Evolutionary conservation across 2,797 vertebrate species (phyloP).

Genomic region (Xenentodon cancila): DNA sequence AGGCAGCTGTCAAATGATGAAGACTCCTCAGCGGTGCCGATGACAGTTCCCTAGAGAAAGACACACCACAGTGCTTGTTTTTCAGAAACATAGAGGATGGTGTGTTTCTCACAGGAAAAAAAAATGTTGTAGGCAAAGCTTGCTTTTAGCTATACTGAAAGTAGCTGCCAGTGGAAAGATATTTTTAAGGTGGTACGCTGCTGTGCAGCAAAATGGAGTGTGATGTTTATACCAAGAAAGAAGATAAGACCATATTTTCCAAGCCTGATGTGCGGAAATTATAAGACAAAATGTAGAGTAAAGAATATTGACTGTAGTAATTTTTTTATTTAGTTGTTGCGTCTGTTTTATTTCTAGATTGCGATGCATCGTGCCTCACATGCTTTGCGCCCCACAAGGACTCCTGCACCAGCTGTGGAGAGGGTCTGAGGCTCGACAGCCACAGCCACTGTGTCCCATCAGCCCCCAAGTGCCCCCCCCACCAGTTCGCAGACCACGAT

Average conservation of each 20-base stretch:
- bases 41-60: conserved; percentile 61
- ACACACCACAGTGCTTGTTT: conserved; percentile 43
- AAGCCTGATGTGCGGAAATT: too few species aligned
- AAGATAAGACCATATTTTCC: too few species aligned
- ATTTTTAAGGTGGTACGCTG: conserved; percentile 13
- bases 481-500: conserved; percentile 78
- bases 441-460: conserved; percentile 71
- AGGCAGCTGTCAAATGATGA: conserved; percentile 73
- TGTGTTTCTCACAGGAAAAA: conserved; percentile 37
- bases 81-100: conserved; percentile 46
- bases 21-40: conserved; percentile 54
- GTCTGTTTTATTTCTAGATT: conserved; percentile 78
- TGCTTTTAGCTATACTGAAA: conserved; percentile 42
- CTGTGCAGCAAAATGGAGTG: conserved; percentile 20
- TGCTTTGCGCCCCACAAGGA: conserved; percentile 78
- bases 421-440: conserved; percentile 67
- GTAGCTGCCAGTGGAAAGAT: conserved; percentile 30
- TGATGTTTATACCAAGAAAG: not conserved
- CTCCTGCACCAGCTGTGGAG: conserved; percentile 83
- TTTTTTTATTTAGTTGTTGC: not conserved
- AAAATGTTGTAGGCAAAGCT: conserved; percentile 40
- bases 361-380: conserved; percentile 84
- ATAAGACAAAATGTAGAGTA: too few species aligned
- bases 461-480: conserved; percentile 65
- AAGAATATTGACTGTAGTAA: too few species aligned